phyloP scores from a whole-genome alignment of 2,797 vertebrate genomes.

The Rachycentron canadum region DNA sequence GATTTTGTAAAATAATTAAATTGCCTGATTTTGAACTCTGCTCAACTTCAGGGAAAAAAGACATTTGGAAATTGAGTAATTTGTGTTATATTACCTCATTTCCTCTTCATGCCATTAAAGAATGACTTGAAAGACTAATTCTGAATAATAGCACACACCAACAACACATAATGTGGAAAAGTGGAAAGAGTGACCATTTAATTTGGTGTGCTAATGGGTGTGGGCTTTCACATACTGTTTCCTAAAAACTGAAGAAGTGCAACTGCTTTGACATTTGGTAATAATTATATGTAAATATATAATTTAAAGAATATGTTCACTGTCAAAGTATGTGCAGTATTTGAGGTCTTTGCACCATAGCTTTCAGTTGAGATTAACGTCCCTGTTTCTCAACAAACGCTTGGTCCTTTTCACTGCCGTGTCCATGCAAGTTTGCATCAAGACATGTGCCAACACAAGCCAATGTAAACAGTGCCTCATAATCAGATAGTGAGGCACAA shows the following conservation, averaged over 20 bases:
- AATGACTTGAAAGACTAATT: slow-evolving; percentile 29
- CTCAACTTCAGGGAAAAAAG: slow-evolving; percentile 3
- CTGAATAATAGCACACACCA: slow-evolving; percentile 25
- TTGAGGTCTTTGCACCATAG: background rate
- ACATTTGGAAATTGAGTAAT: slow-evolving; percentile 16
- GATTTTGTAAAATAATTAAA: slow-evolving; percentile 40
- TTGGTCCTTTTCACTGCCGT: background rate
- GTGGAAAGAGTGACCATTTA: slow-evolving; percentile 27
- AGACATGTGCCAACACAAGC: background rate
- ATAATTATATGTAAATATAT: slow-evolving; percentile 34
- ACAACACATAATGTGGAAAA: slow-evolving; percentile 24
- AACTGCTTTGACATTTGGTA: slow-evolving; percentile 40
- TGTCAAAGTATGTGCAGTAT: background rate
- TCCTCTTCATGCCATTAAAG: slow-evolving; percentile 12
- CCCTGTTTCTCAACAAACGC: background rate
- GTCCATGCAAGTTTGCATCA: background rate
- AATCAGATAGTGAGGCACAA: slow-evolving; percentile 27
- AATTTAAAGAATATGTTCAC: slow-evolving; percentile 9
- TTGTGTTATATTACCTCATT: slow-evolving; percentile 19
- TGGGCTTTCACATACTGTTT: slow-evolving; percentile 15
- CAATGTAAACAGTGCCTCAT: background rate
- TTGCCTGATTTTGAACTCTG: slow-evolving; percentile 14
- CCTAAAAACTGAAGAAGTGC: slow-evolving; percentile 31
- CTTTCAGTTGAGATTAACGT: slow-evolving; percentile 29
- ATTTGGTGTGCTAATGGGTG: slow-evolving; percentile 26